These are phyloP conservation scores for Nemopilema nomurai DNA, from an alignment of 30 jellyfish, hydroid and myxozoan species.

Conservation along the genomic window DNA sequence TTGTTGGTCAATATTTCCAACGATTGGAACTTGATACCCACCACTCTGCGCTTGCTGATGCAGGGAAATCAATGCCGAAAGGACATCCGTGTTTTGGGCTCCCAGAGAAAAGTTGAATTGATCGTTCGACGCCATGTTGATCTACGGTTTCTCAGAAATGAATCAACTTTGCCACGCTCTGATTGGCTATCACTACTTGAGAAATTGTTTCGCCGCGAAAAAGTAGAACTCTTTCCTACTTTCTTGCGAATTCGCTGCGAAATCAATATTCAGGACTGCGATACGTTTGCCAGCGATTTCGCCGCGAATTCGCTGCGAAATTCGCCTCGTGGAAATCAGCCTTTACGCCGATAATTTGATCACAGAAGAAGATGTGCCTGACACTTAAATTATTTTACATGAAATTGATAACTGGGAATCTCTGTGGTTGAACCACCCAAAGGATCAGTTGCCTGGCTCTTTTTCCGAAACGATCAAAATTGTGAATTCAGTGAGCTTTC, in stretches of 20 bases:
- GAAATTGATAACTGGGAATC: constrained; percentile 47
- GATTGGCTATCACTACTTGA: neutral
- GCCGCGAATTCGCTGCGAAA: constrained; percentile 23
- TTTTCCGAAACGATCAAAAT: neutral
- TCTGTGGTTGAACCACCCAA: constrained; percentile 1
- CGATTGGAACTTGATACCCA: neutral
- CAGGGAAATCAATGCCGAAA: neutral
- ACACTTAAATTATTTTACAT: constrained; percentile 7
- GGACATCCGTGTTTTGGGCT: neutral
- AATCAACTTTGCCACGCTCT: neutral
- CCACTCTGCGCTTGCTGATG: neutral
- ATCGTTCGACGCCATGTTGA: neutral
- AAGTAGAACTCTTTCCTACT: constrained; percentile 10
- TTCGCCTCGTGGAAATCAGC: constrained; percentile 16
- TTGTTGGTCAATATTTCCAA: neutral
- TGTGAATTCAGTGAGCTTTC: neutral
- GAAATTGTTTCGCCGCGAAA: neutral
- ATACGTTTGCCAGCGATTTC: constrained; percentile 7
- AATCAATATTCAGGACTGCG: neutral
- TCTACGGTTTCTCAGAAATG: neutral
- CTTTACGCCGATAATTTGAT: neutral
- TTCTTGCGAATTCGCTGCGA: constrained; percentile 5
- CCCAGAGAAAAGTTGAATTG: neutral
- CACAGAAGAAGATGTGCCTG: neutral
- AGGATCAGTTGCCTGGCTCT: constrained; percentile 5